Evolutionary conservation across 2,888 invertebrate genomes (phyloP).

Genomic region (Papilio gigon): DNA sequence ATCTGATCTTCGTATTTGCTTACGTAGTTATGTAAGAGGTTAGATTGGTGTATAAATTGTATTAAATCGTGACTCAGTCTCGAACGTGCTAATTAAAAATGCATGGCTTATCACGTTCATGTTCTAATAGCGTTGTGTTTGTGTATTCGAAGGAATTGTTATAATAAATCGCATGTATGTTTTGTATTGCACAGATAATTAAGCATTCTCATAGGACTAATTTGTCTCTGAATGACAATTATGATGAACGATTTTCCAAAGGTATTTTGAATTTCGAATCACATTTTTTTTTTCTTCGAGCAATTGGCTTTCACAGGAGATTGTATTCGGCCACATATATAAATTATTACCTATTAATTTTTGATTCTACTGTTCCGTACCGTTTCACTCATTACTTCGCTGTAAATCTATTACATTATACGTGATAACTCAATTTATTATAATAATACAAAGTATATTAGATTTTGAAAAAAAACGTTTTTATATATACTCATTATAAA

Average conservation of each 20-base stretch:
- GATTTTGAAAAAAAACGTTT: no score
- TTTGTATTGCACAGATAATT: neutral
- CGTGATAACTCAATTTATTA: no score
- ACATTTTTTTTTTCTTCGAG: no score
- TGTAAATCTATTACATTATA: no score
- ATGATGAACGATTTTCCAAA: no score
- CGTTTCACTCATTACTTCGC: no score
- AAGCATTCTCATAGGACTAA: neutral
- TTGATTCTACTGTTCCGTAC: no score
- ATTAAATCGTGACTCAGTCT: constrained; percentile 12
- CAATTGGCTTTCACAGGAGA: no score
- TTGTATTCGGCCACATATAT: no score
- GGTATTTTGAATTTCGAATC: no score
- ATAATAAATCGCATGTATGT: neutral
- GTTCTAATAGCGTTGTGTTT: neutral
- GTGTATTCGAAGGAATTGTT: neutral
- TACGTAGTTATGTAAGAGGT: constrained; percentile 32
- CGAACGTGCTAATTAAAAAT: constrained; percentile 16
- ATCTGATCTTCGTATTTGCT: constrained; percentile 46
- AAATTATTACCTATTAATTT: no score
- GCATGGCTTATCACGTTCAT: constrained; percentile 15
- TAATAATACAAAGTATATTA: no score
- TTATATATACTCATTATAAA: neutral
- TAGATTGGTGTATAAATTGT: constrained; percentile 21
- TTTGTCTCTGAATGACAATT: neutral